Percentiles rank a stretch among this genome's conserved stretches.
Conservation (phyloP, 2,113 vertebrate species). For the Cheirogaleus medius region DNA sequence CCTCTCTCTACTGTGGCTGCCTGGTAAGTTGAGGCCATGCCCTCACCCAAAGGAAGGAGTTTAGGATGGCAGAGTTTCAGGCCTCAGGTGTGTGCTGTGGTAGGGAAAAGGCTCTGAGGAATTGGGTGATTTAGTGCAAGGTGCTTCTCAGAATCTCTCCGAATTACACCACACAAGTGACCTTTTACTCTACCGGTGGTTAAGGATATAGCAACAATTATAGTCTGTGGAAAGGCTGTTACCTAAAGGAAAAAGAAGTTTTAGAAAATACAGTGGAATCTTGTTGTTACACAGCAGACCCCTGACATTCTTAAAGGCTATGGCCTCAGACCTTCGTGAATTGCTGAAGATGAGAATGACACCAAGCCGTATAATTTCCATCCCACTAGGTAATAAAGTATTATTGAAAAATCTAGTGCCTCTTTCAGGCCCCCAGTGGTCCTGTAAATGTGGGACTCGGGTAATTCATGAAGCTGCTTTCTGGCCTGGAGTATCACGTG, state of each 20-base stretch:
- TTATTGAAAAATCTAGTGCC: neutral
- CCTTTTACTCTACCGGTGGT: neutral
- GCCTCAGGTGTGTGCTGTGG: neutral
- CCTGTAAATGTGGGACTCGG: neutral
- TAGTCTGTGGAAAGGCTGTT: neutral
- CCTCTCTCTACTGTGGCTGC: neutral
- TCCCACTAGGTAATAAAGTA: neutral
- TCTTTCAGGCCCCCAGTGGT: neutral
- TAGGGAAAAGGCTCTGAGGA: neutral
- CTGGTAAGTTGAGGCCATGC: neutral
- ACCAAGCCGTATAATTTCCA: neutral
- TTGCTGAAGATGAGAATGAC: neutral
- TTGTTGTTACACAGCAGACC: neutral
- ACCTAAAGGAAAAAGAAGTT: neutral
- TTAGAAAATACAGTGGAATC: neutral
- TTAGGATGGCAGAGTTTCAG: neutral
- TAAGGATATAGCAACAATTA: neutral
- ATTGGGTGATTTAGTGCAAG: neutral
- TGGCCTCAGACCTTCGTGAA: neutral
- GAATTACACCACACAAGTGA: neutral
- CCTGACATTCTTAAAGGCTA: neutral
- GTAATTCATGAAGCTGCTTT: neutral
- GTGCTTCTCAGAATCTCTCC: neutral
- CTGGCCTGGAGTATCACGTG: neutral
- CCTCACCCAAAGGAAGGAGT: neutral